Evolutionary conservation across 2,888 invertebrate species (phyloP), one percentile per base, ranked within the genome.

Genomic region (Nebria salina): DNA sequence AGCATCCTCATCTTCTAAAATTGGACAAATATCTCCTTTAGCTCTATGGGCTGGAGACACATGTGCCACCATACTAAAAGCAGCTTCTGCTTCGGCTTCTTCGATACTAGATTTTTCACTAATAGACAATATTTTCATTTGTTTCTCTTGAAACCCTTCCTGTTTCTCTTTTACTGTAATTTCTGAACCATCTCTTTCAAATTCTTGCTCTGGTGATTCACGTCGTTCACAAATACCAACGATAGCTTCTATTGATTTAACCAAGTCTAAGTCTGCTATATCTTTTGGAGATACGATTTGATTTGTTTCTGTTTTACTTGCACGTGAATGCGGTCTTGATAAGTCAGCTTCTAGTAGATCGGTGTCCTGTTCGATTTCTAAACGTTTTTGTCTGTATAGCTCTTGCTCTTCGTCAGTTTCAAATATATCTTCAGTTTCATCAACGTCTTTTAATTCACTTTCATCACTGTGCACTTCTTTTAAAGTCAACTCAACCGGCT

Each of bases 201-300:
- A 89, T 26, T 86, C 87, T 9, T 90, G 90, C 84, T 90, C 90
- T 43, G 92, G 91, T 9, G 91, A 90, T 72, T 87, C 85, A 34
- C 92, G 91, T 83, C 91, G 86, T 84, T 91, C 91, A 79, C 91
- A 88, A n/a, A 91, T 90, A 65, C 87, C 87, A 73, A 88, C 87
- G 68, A 86, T 86, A 70, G 85, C 84, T 81, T 88, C 88, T 3
- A 88, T 87, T n/a, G 87, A 83, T 76, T 89, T 89, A 1, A 86
- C 87, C 34, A 90, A 83, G 85, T 90, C 90, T 3, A 89, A 88
- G 85, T 89, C 89, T 9, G 88, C 86, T 82, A 86, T 85, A 82
- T 89, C 89, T 83, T 88, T 88, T 66, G 87, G 87, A 20, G 89
- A 88, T 78, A 87, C 85, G 8, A 88, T 87, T 72, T 85, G 84